phyloP scores from a whole-genome alignment of 2,113 vertebrate species.

The Coturnix japonica region DNA sequence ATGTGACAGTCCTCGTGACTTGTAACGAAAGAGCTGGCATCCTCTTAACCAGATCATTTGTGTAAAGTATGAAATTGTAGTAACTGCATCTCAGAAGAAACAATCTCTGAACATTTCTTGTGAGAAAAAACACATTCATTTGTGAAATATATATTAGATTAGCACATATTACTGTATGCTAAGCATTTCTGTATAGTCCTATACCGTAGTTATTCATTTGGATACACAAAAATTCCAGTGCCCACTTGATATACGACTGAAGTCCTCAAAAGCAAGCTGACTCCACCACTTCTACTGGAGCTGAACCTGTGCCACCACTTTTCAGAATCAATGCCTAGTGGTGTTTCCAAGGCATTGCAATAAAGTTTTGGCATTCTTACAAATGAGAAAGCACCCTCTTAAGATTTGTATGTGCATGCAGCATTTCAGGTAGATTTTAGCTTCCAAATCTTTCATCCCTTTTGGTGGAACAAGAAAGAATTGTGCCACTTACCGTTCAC shows the following conservation, averaged over 20 bases:
- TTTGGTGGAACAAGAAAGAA: constrained; percentile 8
- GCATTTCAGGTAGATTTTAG: neutral
- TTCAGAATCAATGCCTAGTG: constrained; percentile 32
- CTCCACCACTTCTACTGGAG: neutral
- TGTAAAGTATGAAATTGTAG: neutral
- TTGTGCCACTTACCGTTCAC: neutral
- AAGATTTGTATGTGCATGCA: neutral
- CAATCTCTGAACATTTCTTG: neutral
- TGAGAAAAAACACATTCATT: neutral
- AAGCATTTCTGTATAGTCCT: neutral
- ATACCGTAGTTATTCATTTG: neutral
- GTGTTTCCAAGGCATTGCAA: constrained; percentile 61
- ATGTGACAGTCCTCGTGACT: neutral
- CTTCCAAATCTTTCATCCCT: constrained; percentile 30
- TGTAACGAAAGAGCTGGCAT: neutral
- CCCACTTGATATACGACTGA: neutral
- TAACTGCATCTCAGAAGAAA: neutral
- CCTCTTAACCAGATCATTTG: neutral
- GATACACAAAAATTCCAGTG: neutral
- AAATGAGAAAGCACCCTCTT: constrained; percentile 43
- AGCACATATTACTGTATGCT: neutral
- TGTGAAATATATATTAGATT: constrained; percentile 1
- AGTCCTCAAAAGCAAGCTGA: constrained; percentile 47
- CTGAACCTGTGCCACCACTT: constrained; percentile 10
- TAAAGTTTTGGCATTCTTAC: constrained; percentile 36